Conservation (phyloP, 92 coral and sea anemone species). For the Epizoanthus scotinus region DNA sequence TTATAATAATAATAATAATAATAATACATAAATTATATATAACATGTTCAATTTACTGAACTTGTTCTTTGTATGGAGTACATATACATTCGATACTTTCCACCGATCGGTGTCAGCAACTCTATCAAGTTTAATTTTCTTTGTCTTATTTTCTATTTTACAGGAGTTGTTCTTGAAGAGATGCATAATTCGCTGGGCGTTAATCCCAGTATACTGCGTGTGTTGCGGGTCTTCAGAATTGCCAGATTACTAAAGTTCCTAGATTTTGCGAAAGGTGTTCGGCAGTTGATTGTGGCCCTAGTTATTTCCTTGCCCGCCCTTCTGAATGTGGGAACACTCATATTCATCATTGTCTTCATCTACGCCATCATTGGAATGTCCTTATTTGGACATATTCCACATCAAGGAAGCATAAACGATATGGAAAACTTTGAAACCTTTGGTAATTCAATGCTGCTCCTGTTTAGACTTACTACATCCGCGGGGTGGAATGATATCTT, state of each 20-base stretch:
- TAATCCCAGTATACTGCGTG: constrained; percentile 44
- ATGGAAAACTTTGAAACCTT: constrained; percentile 50
- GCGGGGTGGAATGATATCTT: constrained; percentile 56
- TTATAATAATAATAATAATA: no score
- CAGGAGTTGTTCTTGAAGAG: no score
- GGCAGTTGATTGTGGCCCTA: constrained; percentile 40
- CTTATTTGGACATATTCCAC: constrained; percentile 44
- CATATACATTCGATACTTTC: no score
- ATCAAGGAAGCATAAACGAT: constrained; percentile 53
- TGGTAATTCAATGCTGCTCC: constrained; percentile 34
- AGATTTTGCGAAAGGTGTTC: constrained; percentile 49
- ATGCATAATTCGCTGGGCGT: neutral
- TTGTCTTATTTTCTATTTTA: no score
- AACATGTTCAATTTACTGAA: no score
- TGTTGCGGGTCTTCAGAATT: constrained; percentile 42
- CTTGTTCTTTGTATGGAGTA: no score
- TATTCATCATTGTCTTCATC: constrained; percentile 45
- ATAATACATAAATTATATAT: no score
- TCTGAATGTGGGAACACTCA: constrained; percentile 44
- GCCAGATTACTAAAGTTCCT: constrained; percentile 44
- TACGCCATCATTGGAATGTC: constrained; percentile 53
- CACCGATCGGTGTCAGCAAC: no score
- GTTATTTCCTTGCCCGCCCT: constrained; percentile 49
- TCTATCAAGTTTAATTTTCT: no score
- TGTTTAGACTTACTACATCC: constrained; percentile 51